Percentiles rank a stretch among this genome's conserved stretches.
phyloP scores from a whole-genome alignment of 2,797 vertebrate species.

The Esox masquinongy region DNA sequence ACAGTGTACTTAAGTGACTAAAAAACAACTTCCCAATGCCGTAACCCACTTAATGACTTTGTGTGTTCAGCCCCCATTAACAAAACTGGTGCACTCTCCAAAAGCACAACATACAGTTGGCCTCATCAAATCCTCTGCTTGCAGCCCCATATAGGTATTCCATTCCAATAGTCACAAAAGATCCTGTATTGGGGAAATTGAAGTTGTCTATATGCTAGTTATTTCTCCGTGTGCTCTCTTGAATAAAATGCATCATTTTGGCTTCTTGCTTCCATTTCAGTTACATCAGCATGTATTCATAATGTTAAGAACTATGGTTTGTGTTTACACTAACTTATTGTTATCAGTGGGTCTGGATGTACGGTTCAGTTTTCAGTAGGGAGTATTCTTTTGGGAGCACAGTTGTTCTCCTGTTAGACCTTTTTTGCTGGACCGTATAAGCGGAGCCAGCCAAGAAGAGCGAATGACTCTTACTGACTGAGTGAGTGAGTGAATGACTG shows the following conservation, averaged over 20 bases:
- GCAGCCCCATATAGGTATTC: neutral
- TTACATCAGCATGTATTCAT: neutral
- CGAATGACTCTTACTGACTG: too few species aligned
- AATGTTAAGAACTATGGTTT: conserved; percentile 4
- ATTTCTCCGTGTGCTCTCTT: conserved; percentile 1
- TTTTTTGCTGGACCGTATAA: too few species aligned
- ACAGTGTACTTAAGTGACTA: conserved; percentile 20
- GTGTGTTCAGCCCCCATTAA: conserved; percentile 24
- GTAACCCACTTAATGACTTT: conserved; percentile 34
- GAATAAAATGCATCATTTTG: conserved; percentile 7
- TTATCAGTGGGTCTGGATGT: neutral
- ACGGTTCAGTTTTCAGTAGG: neutral
- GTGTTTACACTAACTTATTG: neutral
- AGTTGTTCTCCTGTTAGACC: neutral
- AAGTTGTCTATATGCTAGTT: conserved; percentile 14
- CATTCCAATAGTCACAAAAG: neutral
- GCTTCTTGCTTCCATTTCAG: conserved; percentile 5
- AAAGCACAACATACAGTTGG: neutral
- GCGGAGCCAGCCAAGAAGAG: too few species aligned
- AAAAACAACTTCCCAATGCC: too few species aligned
- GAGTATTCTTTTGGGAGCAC: too few species aligned
- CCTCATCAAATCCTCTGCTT: neutral
- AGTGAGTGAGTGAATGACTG: too few species aligned
- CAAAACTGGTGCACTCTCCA: conserved; percentile 4
- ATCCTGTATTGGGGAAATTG: conserved; percentile 2